These are phyloP conservation scores for Hirtodrosophila confusa DNA, from an alignment of 2,888 invertebrate genomes.

Conservation along the genomic window DNA sequence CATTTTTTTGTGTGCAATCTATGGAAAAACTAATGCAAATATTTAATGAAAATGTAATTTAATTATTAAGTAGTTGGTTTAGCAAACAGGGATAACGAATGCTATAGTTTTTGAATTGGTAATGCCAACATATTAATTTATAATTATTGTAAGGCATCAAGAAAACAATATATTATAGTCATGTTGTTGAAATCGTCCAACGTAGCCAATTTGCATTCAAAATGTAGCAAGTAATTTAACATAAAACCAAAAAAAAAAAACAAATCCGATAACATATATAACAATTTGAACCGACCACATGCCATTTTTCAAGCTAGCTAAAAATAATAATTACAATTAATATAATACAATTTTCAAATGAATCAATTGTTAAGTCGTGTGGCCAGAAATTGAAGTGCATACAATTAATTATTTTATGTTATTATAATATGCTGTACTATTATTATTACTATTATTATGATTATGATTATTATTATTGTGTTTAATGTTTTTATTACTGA, in stretches of 20 bases:
- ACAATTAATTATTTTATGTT: slow-evolving; percentile 49
- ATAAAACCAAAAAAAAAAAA: slow-evolving; percentile 9
- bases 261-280: slow-evolving; percentile 6
- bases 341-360: no score
- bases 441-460: slow-evolving; percentile 37
- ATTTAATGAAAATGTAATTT: slow-evolving; percentile 11
- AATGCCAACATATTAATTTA: not conserved
- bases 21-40: slow-evolving; percentile 36
- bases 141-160: no score
- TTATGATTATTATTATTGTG: slow-evolving; percentile 43
- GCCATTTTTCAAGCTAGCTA: slow-evolving; percentile 31
- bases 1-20: slow-evolving; percentile 38
- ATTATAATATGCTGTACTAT: slow-evolving; percentile 33
- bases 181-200: slow-evolving; percentile 45
- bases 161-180: slow-evolving; percentile 19
- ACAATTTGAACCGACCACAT: slow-evolving; percentile 44
- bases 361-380: slow-evolving; percentile 37
- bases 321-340: not conserved
- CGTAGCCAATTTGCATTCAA: slow-evolving; percentile 56
- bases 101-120: slow-evolving; percentile 15
- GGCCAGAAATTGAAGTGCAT: slow-evolving; percentile 30
- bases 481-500: slow-evolving; percentile 62
- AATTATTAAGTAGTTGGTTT: slow-evolving; percentile 25
- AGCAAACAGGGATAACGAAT: slow-evolving; percentile 25
- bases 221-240: slow-evolving; percentile 38